Percentiles rank a stretch among this genome's conserved stretches.
These are phyloP conservation scores for Melinopterus prodromus DNA, from an alignment of 2,888 invertebrate species.

Conservation along the genomic window DNA sequence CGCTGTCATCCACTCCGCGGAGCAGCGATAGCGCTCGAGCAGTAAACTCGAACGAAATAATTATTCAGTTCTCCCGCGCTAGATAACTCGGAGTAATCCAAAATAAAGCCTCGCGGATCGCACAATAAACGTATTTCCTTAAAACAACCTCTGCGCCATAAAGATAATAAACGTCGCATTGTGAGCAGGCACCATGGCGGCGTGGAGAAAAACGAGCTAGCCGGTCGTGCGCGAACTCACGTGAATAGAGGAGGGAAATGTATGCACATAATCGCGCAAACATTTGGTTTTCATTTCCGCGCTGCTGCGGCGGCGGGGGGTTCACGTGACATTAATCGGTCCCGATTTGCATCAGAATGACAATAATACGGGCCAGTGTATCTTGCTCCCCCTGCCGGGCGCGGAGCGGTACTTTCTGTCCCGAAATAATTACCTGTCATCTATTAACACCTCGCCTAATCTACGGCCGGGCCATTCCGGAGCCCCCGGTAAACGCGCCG, in stretches of 20 bases:
- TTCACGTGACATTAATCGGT: conserved; percentile 36
- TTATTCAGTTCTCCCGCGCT: background rate
- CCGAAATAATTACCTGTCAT: conserved; percentile 46
- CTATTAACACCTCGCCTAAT: conserved; percentile 46
- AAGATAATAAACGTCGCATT: background rate
- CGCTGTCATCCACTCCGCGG: background rate
- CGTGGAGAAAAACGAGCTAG: background rate
- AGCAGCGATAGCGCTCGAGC: background rate
- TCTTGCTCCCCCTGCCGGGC: conserved; percentile 31
- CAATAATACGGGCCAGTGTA: conserved; percentile 35
- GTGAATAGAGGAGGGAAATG: conserved; percentile 19
- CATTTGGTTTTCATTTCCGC: conserved; percentile 35
- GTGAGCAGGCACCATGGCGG: background rate
- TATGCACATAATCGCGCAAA: conserved; percentile 38
- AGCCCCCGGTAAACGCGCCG: conserved; percentile 32
- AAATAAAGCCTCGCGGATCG: conserved; percentile 4
- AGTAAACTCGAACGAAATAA: conserved; percentile 4
- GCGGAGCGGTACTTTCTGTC: conserved; percentile 32
- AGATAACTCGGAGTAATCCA: background rate
- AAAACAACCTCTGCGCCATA: background rate
- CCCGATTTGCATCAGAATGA: conserved; percentile 38
- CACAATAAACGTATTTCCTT: conserved; percentile 4
- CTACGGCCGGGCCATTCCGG: conserved; percentile 33
- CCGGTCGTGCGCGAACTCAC: background rate
- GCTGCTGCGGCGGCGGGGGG: background rate